Base-by-base conservation (phyloP, 2,888 invertebrate species). In the Sinohyriopsis cumingii region DNA sequence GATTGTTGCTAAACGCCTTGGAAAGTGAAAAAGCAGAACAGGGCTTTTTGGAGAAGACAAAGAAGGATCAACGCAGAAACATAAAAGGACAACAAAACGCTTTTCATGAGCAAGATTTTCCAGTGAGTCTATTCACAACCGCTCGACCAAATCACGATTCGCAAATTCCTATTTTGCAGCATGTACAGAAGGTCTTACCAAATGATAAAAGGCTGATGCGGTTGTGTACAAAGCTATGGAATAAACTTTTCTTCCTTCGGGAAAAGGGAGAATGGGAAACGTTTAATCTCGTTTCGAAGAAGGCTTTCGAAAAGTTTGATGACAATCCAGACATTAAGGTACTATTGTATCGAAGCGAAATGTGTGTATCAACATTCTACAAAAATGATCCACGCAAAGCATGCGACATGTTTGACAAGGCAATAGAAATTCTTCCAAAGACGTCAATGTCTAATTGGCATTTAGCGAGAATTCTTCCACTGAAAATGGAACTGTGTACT, bases 331-430 rank as follows among this genome's bases (percentile, higher is more conserved):
- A 72, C 45, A 56, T 72, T 9, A 57, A 63, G 59, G 68, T 72
- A 7, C 24, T 68, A 19, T 33, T 72, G 55, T 68, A 57, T 55
- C 59, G 68, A 12, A 72, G 68, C 55, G 68, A 72, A 33, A 72
- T 72, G 72, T 68, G 68, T 33, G 57, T 72, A 33, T 62, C 72
- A 15, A 72, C 67, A 22, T 72, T 72, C 25, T 72, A 72, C 45
- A 72, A 59, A 25, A 65, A 65, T 19, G 68, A 72, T 64, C 62
- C 25, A 33, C 45, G 9, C 12, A 65, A 68, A 62, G 68, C 72
- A 9, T 24, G 24, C 19, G 59, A 68, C 19, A 63, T 60, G 59
- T 72, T 65, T 59, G 59, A 72, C 1, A 62, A 72, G 15, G 72
- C 72, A 9, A 33, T 68, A 59, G 60, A 68, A 19, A 24, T 61